Evolutionary conservation across 2,888 invertebrate genomes (phyloP).

Genomic region (Tetragnatha montana): DNA sequence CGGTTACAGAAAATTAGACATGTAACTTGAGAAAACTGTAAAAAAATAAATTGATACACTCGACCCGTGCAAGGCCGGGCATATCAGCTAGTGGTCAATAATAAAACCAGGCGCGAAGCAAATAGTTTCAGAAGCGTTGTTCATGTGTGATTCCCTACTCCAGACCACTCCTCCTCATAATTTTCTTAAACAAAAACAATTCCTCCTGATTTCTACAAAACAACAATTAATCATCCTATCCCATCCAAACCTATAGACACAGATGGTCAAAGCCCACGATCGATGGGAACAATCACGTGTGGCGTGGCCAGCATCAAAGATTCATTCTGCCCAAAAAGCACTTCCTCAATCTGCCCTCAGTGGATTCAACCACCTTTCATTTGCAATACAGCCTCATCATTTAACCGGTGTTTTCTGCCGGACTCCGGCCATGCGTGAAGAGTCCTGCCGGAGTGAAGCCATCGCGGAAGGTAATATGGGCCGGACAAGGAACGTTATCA

Average conservation of each 20-base stretch:
- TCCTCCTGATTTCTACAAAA: too few relatives aligned
- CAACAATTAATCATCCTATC: background rate
- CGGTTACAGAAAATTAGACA: too few relatives aligned
- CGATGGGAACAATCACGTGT: constrained; percentile 22
- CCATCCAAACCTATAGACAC: background rate
- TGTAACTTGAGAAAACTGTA: too few relatives aligned
- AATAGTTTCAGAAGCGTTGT: too few relatives aligned
- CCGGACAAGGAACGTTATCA: background rate
- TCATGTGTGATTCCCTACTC: too few relatives aligned
- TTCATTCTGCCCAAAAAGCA: constrained; percentile 38
- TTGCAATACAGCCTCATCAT: background rate
- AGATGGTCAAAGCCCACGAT: constrained; percentile 1
- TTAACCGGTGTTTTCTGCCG: background rate
- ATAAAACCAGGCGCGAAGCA: too few relatives aligned
- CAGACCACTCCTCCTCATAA: too few relatives aligned
- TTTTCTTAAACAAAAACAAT: too few relatives aligned
- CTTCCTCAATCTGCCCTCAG: constrained; percentile 39
- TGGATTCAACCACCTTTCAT: constrained; percentile 9
- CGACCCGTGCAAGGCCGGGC: too few relatives aligned
- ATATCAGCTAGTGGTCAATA: too few relatives aligned
- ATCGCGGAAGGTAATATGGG: background rate
- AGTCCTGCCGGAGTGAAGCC: background rate
- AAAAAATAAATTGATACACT: too few relatives aligned
- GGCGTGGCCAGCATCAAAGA: constrained; percentile 29
- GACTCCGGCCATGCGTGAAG: background rate